These are phyloP conservation scores for Cisticola juncidis DNA, from an alignment of 2,113 vertebrate genomes.

Conservation along the genomic window DNA sequence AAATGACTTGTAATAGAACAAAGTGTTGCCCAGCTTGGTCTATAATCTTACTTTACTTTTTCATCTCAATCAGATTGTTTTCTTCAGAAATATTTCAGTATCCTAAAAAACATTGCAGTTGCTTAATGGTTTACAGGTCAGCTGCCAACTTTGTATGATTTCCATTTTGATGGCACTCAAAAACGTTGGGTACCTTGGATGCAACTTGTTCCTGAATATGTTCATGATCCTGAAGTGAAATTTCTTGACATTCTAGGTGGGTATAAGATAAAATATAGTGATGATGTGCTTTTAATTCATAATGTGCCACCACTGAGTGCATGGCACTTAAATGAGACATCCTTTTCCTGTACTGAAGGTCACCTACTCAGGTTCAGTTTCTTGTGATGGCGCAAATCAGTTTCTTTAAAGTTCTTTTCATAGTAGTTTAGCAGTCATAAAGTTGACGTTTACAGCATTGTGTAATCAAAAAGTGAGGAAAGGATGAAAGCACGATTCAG, in stretches of 20 bases:
- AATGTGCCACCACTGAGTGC: not conserved
- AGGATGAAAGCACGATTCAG: not conserved
- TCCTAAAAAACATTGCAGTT: not conserved
- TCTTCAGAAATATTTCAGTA: not conserved
- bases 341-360: not conserved
- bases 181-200: conserved; percentile 90
- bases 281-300: not conserved
- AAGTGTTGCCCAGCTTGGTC: not conserved
- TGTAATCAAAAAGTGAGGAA: not conserved
- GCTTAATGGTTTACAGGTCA: conserved; percentile 74
- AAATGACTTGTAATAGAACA: not conserved
- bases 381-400: not conserved
- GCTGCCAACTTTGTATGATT: conserved; percentile 89
- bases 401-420: not conserved
- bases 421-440: not conserved
- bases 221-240: conserved; percentile 78
- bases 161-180: conserved; percentile 84
- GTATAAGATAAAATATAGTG: not conserved
- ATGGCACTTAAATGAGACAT: not conserved
- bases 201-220: conserved; percentile 83
- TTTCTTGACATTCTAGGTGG: conserved; percentile 93
- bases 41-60: not conserved
- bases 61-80: not conserved
- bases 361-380: not conserved
- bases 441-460: not conserved